phyloP scores from a whole-genome alignment of 2,113 vertebrate species.

The Psammodynastes pulverulentus region DNA sequence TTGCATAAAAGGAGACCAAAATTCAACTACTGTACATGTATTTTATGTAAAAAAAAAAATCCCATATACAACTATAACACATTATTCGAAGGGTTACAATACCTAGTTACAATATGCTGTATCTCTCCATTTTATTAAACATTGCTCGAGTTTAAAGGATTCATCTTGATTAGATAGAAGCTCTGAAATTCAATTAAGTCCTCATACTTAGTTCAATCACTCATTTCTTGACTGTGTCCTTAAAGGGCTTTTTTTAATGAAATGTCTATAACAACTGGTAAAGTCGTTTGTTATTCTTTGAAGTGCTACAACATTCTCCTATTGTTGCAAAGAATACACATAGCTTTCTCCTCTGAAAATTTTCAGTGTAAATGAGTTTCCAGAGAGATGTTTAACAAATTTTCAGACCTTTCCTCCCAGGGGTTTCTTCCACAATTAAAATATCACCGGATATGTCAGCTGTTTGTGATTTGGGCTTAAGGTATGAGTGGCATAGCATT shows the following conservation, averaged over 20 bases:
- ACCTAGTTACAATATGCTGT: neutral
- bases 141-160: neutral
- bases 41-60: neutral
- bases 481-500: neutral
- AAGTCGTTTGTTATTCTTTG: neutral
- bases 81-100: neutral
- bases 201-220: neutral
- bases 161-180: neutral
- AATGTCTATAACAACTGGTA: neutral
- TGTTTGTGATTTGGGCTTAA: accelerated
- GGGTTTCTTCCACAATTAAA: slow-evolving; percentile 32
- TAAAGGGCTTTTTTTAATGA: neutral
- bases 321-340: neutral
- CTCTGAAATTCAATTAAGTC: neutral
- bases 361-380: neutral
- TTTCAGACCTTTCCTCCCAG: slow-evolving; percentile 8
- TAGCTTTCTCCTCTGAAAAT: neutral
- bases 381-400: neutral
- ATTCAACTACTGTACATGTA: neutral
- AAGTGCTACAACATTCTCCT: neutral
- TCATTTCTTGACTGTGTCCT: neutral
- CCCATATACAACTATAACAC: neutral
- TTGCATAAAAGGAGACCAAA: neutral
- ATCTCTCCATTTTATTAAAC: neutral
- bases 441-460: neutral